A percentile compares a stretch with the other conserved stretches of the same genome.
Evolutionary conservation across 1,140 invertebrate species (phyloP).

Genomic region (Musca vetustissima): DNA sequence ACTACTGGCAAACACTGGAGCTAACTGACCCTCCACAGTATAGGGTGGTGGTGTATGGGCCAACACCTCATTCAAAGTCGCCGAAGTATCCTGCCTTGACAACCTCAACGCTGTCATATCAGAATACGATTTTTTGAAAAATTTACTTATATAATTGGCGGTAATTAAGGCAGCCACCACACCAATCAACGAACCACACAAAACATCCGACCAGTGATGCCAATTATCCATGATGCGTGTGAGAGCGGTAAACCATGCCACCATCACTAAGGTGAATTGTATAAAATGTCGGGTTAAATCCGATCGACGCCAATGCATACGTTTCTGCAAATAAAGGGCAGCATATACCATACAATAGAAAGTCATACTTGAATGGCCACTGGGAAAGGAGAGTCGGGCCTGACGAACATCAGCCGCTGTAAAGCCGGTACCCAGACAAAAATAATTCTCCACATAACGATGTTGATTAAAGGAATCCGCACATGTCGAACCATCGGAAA

Average conservation of each 20-base stretch:
- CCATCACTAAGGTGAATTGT: slow-evolving; percentile 68
- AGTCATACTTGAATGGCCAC: slow-evolving; percentile 78
- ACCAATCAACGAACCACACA: slow-evolving; percentile 41
- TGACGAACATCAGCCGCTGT: slow-evolving; percentile 64
- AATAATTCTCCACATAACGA: slow-evolving; percentile 67
- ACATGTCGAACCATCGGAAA: slow-evolving; percentile 60
- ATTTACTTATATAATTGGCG: slow-evolving; percentile 37
- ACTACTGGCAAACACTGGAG: slow-evolving; percentile 13
- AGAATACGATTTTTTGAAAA: slow-evolving; percentile 29
- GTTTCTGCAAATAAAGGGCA: slow-evolving; percentile 80
- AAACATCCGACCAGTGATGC: slow-evolving; percentile 52
- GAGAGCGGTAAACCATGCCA: slow-evolving; percentile 50
- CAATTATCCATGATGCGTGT: slow-evolving; percentile 49
- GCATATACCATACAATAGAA: slow-evolving; percentile 77
- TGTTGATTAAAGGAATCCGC: slow-evolving; percentile 59
- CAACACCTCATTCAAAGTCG: slow-evolving; percentile 46
- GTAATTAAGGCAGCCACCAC: slow-evolving; percentile 42
- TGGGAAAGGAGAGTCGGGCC: slow-evolving; percentile 77
- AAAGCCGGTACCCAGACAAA: slow-evolving; percentile 62
- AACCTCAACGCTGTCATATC: slow-evolving; percentile 14
- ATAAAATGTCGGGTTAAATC: slow-evolving; percentile 73
- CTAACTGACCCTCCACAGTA: not conserved
- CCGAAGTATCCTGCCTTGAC: slow-evolving; percentile 41
- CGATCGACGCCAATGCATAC: slow-evolving; percentile 72
- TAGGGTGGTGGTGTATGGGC: slow-evolving; percentile 45